A percentile compares a stretch with the other conserved stretches of the same genome.
These are phyloP conservation scores for Antechinus flavipes DNA, from an alignment of 2,113 vertebrate genomes.

Conservation along the genomic window DNA sequence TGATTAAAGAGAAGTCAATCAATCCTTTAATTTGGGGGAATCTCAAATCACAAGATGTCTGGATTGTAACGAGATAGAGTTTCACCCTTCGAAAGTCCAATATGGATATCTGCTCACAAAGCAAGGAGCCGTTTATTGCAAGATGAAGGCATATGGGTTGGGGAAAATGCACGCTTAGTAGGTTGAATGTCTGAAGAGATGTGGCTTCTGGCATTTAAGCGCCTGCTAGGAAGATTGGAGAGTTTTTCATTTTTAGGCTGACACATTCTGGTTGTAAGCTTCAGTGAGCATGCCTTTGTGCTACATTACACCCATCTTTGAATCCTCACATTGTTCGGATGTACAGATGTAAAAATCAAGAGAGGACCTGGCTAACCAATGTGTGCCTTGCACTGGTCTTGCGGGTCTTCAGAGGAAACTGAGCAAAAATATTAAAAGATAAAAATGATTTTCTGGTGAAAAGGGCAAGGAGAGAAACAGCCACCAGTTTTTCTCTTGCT, in stretches of 20 bases:
- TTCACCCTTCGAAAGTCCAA: constrained; percentile 56
- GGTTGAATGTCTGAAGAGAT: constrained; percentile 70
- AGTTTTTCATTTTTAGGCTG: constrained; percentile 63
- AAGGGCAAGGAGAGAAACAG: constrained; percentile 25
- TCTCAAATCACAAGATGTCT: constrained; percentile 46
- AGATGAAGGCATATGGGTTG: not conserved
- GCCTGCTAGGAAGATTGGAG: constrained; percentile 70
- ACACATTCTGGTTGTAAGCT: constrained; percentile 80
- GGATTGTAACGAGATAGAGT: constrained; percentile 42
- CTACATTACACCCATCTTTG: constrained; percentile 84
- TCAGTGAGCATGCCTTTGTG: constrained; percentile 82
- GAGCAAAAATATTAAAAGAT: not conserved
- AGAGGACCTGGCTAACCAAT: constrained; percentile 61
- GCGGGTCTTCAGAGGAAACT: constrained; percentile 64
- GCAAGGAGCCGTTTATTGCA: constrained; percentile 52
- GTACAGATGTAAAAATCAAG: constrained; percentile 79
- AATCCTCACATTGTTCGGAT: constrained; percentile 74
- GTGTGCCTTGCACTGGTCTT: constrained; percentile 67
- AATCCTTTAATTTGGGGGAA: constrained; percentile 36
- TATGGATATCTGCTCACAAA: constrained; percentile 38
- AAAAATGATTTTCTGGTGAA: constrained; percentile 12
- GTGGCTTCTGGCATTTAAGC: constrained; percentile 71
- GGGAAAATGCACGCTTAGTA: constrained; percentile 21
- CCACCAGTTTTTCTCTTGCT: not conserved
- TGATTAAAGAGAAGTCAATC: constrained; percentile 54